Base-by-base conservation (phyloP, 2,888 invertebrate species). In the Ferrisia virgata region DNA sequence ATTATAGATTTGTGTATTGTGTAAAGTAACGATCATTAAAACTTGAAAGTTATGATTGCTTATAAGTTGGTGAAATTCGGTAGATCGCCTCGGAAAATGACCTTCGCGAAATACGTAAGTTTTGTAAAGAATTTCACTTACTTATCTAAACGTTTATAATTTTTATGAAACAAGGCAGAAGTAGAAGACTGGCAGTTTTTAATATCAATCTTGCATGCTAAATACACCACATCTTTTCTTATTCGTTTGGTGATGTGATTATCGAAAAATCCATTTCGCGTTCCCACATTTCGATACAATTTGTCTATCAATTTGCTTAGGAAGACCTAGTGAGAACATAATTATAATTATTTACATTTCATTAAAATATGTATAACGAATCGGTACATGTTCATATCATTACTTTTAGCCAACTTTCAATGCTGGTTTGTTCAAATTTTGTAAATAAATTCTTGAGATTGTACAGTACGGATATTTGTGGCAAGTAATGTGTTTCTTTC, bases 171-270 rank as follows among this genome's bases (percentile, higher is more conserved):
- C 3, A 64, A 9, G 8, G 64, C 13, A 13, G 64, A 28, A 28
- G 64, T 28, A 18, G 64, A 64, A 28, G 15, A 13, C 15, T 31
- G 64, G 15, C 81, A 81, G n/a, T 81, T 36, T 9, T 28, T 53
- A 11, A 81, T 81, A 31, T 81, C 58, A 22, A 81, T 31, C 18
- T 47, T 53, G 22, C 81, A 81, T 13, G 81, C 81, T 8, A 81
- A 81, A 3, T 36, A 58, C 9, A 81, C 47, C 33, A 58, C 47
- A 58, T 47, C 81, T 58, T 47, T 53, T 13, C 81, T 31, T 13
- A 47, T 53, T 22, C 36, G 58, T n/a, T 58, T 81, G 6, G 47
- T 47, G 6, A 58, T 36, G 13, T 81, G 58, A 81, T 33, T 58
- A 53, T 81, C 81, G 15, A 36, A 36, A 31, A 53, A 31, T 81